Percentiles rank a stretch among this genome's conserved stretches.
Conservation (phyloP, 2,797 vertebrate species). For the Numenius phaeopus region DNA sequence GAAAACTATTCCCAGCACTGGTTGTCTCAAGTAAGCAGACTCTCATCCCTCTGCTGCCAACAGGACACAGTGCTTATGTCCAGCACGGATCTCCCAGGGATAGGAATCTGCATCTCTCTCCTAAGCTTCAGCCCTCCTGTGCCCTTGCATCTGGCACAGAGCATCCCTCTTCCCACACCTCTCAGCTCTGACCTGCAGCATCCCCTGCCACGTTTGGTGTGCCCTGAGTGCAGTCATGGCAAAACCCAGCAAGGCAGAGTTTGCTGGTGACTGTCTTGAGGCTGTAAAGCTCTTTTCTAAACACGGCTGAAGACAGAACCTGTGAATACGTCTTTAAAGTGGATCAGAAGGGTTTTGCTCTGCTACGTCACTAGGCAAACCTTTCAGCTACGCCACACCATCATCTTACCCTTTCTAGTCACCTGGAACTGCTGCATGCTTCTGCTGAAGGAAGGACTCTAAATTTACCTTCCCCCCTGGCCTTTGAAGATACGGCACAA, state of each 20-base stretch:
- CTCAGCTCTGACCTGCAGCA: neutral
- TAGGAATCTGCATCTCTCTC: neutral
- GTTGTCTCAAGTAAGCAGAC: neutral
- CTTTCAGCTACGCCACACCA: neutral
- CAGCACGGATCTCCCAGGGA: neutral
- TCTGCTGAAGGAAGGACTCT: neutral
- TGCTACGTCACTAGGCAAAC: neutral
- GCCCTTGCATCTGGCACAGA: neutral
- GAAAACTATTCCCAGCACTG: neutral
- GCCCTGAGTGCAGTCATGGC: fast-evolving
- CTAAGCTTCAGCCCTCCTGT: neutral
- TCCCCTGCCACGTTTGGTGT: neutral
- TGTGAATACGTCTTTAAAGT: neutral
- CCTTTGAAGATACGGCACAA: neutral
- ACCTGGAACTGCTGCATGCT: neutral
- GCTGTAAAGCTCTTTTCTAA: neutral
- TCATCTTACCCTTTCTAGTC: neutral
- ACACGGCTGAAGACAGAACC: neutral
- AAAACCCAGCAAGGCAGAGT: neutral
- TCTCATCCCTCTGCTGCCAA: neutral
- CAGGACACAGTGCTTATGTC: fast-evolving
- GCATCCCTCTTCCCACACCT: neutral
- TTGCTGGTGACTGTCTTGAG: neutral
- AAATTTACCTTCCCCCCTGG: neutral
- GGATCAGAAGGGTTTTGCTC: neutral